Evolutionary conservation across 2,888 invertebrate species (phyloP).

Genomic region (Prosopocoilus inquinatus): DNA sequence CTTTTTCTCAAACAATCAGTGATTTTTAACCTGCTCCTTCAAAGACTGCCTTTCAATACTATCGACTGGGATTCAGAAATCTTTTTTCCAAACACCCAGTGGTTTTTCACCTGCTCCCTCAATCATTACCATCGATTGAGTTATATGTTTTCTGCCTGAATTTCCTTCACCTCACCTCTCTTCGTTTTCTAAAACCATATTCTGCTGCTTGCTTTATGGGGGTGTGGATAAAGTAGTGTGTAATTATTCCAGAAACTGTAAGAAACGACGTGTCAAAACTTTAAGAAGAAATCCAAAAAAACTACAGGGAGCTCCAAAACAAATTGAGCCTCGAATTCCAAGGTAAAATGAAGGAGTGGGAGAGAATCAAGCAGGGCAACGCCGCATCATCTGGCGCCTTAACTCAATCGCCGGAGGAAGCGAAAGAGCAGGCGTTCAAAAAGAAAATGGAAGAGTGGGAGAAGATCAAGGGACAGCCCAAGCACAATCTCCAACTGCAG

Average conservation of each 20-base stretch:
- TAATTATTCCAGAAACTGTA: background rate
- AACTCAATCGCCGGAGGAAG: slow-evolving; percentile 34
- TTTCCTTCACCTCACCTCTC: no score
- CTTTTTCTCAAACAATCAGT: no score
- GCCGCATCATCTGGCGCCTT: slow-evolving; percentile 27
- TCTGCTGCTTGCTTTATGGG: no score
- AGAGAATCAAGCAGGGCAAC: slow-evolving; percentile 40
- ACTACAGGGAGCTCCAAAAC: slow-evolving; percentile 70
- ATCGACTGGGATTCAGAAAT: no score
- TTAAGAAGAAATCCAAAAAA: slow-evolving; percentile 67
- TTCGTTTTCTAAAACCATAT: no score
- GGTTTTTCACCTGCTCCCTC: no score
- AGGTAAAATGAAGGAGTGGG: slow-evolving; percentile 63
- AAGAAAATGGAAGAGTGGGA: slow-evolving; percentile 57
- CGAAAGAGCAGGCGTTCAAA: slow-evolving; percentile 46
- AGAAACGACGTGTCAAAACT: slow-evolving; percentile 33
- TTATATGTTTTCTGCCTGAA: no score
- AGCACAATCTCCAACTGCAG: slow-evolving; percentile 43
- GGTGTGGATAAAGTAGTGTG: no score
- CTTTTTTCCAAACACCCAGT: no score
- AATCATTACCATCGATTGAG: no score
- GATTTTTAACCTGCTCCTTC: no score
- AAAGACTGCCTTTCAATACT: no score
- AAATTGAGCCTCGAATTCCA: slow-evolving; percentile 74
- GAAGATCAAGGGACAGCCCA: slow-evolving; percentile 45